phyloP scores from a whole-genome alignment of 2,113 vertebrate genomes.

The Phalacrocorax carbo region DNA sequence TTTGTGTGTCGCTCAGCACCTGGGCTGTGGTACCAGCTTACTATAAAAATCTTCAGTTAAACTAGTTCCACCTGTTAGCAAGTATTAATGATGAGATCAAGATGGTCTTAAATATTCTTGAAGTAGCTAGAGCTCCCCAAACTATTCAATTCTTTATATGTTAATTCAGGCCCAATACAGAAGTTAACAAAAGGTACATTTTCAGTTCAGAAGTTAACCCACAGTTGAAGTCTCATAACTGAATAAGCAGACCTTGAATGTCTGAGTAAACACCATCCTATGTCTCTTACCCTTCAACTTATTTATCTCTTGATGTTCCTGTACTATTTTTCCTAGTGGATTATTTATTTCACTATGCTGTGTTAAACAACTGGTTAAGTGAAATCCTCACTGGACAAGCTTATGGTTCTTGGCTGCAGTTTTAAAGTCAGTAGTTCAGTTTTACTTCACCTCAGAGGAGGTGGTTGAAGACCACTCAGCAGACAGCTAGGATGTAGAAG shows the following conservation, averaged over 20 bases:
- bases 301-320: background rate
- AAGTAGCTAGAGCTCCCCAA: background rate
- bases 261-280: background rate
- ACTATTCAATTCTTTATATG: background rate
- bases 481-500: background rate
- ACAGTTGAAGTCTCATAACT: background rate
- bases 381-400: background rate
- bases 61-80: background rate
- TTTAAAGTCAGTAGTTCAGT: background rate
- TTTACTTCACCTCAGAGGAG: background rate
- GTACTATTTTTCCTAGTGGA: background rate
- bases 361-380: background rate
- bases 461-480: background rate
- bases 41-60: background rate
- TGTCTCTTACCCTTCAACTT: background rate
- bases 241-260: background rate
- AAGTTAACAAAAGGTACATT: background rate
- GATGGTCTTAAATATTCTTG: background rate
- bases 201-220: background rate
- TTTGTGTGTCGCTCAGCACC: background rate
- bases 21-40: background rate
- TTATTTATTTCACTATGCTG: background rate
- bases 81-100: background rate
- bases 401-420: background rate
- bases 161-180: background rate